Evolutionary conservation across 2,113 vertebrate species (phyloP), one percentile per base, ranked within the genome.

Genomic region (Oryzias melastigma): DNA sequence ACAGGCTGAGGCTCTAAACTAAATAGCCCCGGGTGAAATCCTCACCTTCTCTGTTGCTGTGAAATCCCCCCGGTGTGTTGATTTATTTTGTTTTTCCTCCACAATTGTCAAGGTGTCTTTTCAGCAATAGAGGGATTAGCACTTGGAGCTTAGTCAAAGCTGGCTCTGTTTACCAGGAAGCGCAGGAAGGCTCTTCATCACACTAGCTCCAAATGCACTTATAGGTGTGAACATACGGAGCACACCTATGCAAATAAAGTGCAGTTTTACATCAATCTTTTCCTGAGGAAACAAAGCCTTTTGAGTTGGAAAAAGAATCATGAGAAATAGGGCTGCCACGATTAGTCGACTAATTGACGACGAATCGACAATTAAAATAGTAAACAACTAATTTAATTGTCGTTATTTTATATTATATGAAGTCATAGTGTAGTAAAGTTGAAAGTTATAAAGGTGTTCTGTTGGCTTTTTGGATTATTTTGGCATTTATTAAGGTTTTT

Each of bases 21-120:
- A 65, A 78, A 82, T 48, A 73, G 77, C 75, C 53, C 59, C 55
- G 81, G 77, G 82, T 86, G 77, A 80, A 74, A 83, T 83, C 69
- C 70, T 85, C 81, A 82, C 73, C 82, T 81, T 70, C 75, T 77
- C 52, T 10, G 58, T 52, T 27, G 1, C 68, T 54, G 56, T 57
- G 57, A 51, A 77, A 72, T 71, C 6, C 60, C 63, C 70, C 35
- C 14, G 76, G 48, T 75, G 67, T 80, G 78, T 75, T 62, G 63
- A 72, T 74, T 83, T 63, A 57, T 80, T 84, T 76, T 65, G 57
- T 75, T 42, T 78, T 49, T 15, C 60, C 19, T 74, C 51, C 64
- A 27, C 58, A 52, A 75, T 85, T 85, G 71, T 84, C 75, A 68
- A 52, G 27, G 42, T 75, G 29, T 73, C 71, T 71, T 80, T 81